Evolutionary conservation across 2,797 vertebrate species (phyloP).

Genomic region (Apogon hyalosoma): DNA sequence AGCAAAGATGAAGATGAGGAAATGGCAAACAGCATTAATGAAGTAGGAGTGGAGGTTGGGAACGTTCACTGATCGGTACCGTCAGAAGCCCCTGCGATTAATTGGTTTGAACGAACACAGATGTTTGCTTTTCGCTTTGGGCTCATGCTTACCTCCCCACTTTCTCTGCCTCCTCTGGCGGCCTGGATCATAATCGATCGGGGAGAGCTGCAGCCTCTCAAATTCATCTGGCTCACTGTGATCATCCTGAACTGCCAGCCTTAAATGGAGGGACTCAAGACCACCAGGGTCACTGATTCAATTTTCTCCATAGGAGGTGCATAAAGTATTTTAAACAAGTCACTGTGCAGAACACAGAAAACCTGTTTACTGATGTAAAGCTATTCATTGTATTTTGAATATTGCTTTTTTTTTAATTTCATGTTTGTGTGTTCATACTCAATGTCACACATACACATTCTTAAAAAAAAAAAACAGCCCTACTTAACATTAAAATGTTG

Average conservation of each 20-base stretch:
- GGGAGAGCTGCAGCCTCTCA: slow-evolving; percentile 8
- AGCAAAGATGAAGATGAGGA: slow-evolving; percentile 35
- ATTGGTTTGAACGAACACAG: slow-evolving; percentile 71
- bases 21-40: slow-evolving; percentile 44
- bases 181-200: slow-evolving; percentile 67
- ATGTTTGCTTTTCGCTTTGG: slow-evolving; percentile 70
- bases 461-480: neutral
- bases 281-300: slow-evolving; percentile 41
- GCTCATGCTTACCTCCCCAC: slow-evolving; percentile 29
- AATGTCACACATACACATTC: neutral
- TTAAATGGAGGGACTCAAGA: slow-evolving; percentile 38
- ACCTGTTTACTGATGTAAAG: slow-evolving; percentile 1
- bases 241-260: slow-evolving; percentile 46
- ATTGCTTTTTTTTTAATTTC: neutral
- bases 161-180: slow-evolving; percentile 36
- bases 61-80: slow-evolving; percentile 21
- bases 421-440: neutral
- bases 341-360: slow-evolving; percentile 9
- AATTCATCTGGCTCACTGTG: slow-evolving; percentile 56
- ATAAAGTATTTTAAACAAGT: slow-evolving; percentile 14
- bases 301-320: slow-evolving; percentile 9
- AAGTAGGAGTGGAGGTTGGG: slow-evolving; percentile 45
- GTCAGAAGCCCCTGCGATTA: slow-evolving; percentile 46
- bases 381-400: neutral
- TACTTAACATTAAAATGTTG: neutral